Percentiles rank a stretch among this genome's conserved stretches.
Evolutionary conservation across 2,888 invertebrate genomes (phyloP).

Genomic region (Aplocera efformata): DNA sequence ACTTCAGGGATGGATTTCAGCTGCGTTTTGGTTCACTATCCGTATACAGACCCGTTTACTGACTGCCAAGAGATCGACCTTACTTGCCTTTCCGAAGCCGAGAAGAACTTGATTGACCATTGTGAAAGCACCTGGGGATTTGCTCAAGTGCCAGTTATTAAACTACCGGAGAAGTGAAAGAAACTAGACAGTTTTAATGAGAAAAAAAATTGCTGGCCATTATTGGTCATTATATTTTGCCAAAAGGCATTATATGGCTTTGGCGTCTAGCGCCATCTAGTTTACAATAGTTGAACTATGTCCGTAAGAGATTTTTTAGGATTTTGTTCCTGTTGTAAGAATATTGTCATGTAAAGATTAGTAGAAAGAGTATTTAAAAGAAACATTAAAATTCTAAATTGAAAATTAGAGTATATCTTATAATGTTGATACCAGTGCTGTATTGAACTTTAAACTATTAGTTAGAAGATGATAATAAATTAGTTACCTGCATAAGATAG

Average conservation of each 20-base stretch:
- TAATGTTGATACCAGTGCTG: no score
- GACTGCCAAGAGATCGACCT: conserved; percentile 65
- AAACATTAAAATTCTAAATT: no score
- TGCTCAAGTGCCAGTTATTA: conserved; percentile 82
- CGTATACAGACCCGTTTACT: conserved; percentile 69
- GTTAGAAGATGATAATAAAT: no score
- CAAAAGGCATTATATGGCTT: conserved; percentile 35
- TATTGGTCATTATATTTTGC: conserved; percentile 19
- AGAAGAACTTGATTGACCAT: conserved; percentile 83
- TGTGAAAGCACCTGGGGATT: conserved; percentile 84
- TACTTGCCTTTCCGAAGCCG: conserved; percentile 79
- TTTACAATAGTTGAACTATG: conserved; percentile 32
- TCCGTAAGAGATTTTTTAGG: conserved; percentile 19
- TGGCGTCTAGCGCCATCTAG: conserved; percentile 61
- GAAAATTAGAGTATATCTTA: no score
- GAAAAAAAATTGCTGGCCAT: conserved; percentile 35
- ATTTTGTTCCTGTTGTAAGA: conserved; percentile 17
- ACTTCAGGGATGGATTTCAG: conserved; percentile 69
- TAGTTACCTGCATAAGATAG: not conserved
- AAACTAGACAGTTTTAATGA: conserved; percentile 30
- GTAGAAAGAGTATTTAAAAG: not conserved
- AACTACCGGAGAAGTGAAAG: conserved; percentile 83
- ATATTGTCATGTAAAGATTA: conserved; percentile 2
- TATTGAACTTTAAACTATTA: no score
- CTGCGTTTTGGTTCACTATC: conserved; percentile 79